These are phyloP conservation scores for Calephelis nemesis DNA, from an alignment of 1,140 invertebrate species.

Conservation along the genomic window DNA sequence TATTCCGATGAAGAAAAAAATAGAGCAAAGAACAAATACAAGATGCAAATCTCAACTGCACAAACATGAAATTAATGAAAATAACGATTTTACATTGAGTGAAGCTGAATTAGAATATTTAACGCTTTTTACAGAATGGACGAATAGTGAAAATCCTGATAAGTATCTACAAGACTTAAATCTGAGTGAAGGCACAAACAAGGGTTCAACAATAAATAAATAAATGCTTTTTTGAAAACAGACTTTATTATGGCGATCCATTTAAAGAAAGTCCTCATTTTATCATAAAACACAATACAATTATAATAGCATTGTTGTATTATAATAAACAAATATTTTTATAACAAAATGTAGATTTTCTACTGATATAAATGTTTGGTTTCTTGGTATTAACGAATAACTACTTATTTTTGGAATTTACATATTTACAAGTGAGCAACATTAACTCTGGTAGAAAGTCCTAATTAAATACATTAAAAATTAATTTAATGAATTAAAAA, in stretches of 20 bases:
- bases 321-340: conserved; percentile 62
- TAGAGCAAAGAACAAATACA: too few relatives aligned
- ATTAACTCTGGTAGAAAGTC: conserved; percentile 68
- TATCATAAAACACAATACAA: conserved; percentile 63
- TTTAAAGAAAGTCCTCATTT: conserved; percentile 62
- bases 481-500: conserved; percentile 52
- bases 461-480: conserved; percentile 50
- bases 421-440: conserved; percentile 73
- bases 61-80: conserved; percentile 18
- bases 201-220: conserved; percentile 31
- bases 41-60: neutral
- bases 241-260: conserved; percentile 66
- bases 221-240: conserved; percentile 58
- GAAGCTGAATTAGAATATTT: conserved; percentile 57
- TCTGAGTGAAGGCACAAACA: conserved; percentile 8
- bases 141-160: conserved; percentile 48
- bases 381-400: conserved; percentile 71
- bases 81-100: conserved; percentile 29
- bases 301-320: conserved; percentile 53
- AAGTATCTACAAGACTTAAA: conserved; percentile 42
- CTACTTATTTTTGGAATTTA: conserved; percentile 67
- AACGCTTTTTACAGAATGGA: conserved; percentile 64
- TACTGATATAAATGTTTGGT: conserved; percentile 76
- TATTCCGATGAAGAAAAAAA: neutral
- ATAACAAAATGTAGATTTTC: conserved; percentile 73